Conservation (phyloP, 2,888 invertebrate species). For the Cataglyphis livida region DNA sequence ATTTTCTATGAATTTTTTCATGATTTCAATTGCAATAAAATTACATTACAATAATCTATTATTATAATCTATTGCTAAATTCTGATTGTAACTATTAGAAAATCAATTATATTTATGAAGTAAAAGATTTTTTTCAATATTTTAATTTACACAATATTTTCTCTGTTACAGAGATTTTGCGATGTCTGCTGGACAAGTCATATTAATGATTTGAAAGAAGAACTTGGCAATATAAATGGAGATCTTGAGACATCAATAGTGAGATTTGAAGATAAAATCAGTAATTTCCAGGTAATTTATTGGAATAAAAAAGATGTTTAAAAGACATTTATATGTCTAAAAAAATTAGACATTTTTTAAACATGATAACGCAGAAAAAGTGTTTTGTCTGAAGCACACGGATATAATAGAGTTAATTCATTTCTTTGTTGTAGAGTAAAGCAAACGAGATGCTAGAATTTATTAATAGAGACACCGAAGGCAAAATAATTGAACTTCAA, state of each 20-base stretch:
- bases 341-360: not conserved
- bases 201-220: constrained; percentile 87
- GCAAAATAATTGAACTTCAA: constrained; percentile 86
- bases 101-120: no score
- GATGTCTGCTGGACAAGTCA: constrained; percentile 88
- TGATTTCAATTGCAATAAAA: not conserved
- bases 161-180: constrained; percentile 87
- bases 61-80: not conserved
- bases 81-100: not conserved
- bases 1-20: not conserved
- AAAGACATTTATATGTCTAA: not conserved
- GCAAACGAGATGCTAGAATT: constrained; percentile 87
- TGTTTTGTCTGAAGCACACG: not conserved
- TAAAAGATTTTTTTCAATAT: not conserved
- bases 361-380: not conserved
- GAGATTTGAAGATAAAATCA: constrained; percentile 87
- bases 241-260: constrained; percentile 87
- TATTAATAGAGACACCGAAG: constrained; percentile 86
- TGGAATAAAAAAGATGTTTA: not conserved
- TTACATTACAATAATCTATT: constrained; percentile 2
- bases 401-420: not conserved
- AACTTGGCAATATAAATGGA: constrained; percentile 87
- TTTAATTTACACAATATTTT: not conserved
- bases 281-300: constrained; percentile 87
- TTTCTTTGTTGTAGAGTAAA: constrained; percentile 84